Evolutionary conservation across 2,113 vertebrate species (phyloP).

Genomic region (Phaetusa simplex): DNA sequence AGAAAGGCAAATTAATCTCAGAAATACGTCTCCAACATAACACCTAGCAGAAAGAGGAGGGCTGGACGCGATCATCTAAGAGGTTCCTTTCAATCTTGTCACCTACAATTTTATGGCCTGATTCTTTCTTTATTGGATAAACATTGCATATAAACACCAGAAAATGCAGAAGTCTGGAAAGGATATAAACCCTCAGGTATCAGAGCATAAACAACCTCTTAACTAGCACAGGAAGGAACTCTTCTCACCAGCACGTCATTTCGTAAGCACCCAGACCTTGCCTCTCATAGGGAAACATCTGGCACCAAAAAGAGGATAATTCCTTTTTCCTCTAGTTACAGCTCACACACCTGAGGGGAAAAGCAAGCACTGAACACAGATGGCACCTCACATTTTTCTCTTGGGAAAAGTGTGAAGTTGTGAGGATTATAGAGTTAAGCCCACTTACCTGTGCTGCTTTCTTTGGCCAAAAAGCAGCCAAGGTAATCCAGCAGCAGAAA

Average conservation of each 20-base stretch:
- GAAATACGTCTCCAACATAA: not conserved
- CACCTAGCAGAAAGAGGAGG: not conserved
- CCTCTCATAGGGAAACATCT: conserved; percentile 41
- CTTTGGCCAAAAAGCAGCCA: not conserved
- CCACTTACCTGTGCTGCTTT: not conserved
- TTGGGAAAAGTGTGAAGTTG: not conserved
- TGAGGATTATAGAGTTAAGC: not conserved
- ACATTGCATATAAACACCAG: not conserved
- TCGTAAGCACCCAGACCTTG: not conserved
- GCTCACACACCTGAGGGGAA: not conserved
- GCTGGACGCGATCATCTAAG: not conserved
- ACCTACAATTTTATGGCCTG: not conserved
- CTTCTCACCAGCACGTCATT: conserved; percentile 1
- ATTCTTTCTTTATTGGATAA: not conserved
- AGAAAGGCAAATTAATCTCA: not conserved
- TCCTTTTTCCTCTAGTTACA: conserved; percentile 46
- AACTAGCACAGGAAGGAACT: not conserved
- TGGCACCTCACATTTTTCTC: conserved; percentile 1
- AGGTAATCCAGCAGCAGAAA: not conserved
- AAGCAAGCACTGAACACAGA: conserved; percentile 19
- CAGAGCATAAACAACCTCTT: conserved; percentile 42
- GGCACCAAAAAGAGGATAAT: not conserved
- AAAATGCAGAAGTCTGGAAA: not conserved
- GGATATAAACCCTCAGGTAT: not conserved
- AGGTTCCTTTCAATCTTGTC: not conserved